Base-by-base conservation (phyloP, 2,888 invertebrate genomes). In the Drosophila mimica region DNA sequence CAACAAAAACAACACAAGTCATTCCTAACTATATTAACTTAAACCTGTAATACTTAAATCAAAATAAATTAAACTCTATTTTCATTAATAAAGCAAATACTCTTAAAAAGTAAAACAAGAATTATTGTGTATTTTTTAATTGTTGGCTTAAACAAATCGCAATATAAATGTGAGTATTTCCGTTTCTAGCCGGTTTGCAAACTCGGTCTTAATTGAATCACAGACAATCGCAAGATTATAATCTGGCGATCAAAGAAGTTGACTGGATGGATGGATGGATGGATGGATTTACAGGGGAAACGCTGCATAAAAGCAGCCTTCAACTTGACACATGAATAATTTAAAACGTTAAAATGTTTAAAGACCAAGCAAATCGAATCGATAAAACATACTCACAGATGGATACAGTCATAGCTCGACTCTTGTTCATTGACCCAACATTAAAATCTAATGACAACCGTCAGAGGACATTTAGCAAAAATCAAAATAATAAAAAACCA, bases 351-450 rank as follows among this genome's bases (percentile, higher is more conserved):
- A 25, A 25, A 25, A 25, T 25, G 25, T 25, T 73, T 76, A 70
- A 73, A 73, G 74, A 74, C 71, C 76, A 61, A 70, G 66, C 81
- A 72, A 68, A 73, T 62, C 74, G 63, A 80, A 80, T 78, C 75
- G 79, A 79, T 78, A 75, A 78, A 75, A 69, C 70, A 67, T 65
- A 53, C 75, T 65, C 72, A 36, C 13, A 74, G 70, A 63, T 70
- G 53, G 15, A 17, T n/a, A 57, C 43, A 60, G 65, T 67, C 61
- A 43, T 34, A 63, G 46, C n/a, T 28, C 52, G 70, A 60, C 38
- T 66, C 49, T 62, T 90, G 90, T 90, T 79, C 89, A 83, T 90
- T 90, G 90, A 90, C 90, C 88, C 81, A 87, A 59, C 84, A 72
- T 73, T 73, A 74, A 87, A 78, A 66, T 54, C 65, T 60, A 76